A percentile compares a stretch with the other conserved stretches of the same genome.
These are phyloP conservation scores for Ctenochaetus hawaiiensis DNA, from an alignment of 2,797 vertebrate species.

Conservation along the genomic window DNA sequence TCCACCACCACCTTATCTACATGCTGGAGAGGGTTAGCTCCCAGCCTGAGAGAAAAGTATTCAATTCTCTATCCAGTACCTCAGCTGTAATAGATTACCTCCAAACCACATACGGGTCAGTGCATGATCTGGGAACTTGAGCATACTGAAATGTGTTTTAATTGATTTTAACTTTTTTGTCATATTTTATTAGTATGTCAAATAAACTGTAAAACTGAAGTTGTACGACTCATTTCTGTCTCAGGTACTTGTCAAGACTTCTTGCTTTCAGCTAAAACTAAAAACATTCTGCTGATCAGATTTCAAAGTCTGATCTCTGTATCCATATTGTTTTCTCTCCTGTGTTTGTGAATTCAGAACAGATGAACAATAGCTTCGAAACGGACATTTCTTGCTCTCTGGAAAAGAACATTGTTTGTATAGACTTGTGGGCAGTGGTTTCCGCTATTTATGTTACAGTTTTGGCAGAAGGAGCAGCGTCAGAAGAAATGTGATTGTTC, in stretches of 20 bases:
- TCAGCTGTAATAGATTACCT: constrained; percentile 95
- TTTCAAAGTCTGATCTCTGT: too few species aligned
- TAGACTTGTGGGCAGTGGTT: too few species aligned
- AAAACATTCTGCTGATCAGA: too few species aligned
- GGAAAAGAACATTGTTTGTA: too few species aligned
- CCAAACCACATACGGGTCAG: constrained; percentile 87
- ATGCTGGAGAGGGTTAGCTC: constrained; percentile 97
- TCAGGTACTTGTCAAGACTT: too few species aligned
- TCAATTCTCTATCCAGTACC: constrained; percentile 95
- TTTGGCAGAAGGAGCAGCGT: not conserved
- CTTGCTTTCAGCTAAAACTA: too few species aligned
- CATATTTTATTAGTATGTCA: constrained; percentile 39
- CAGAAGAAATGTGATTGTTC: not conserved
- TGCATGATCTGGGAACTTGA: constrained; percentile 55
- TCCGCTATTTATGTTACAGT: not conserved
- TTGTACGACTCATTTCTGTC: not conserved
- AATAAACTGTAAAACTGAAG: constrained; percentile 53
- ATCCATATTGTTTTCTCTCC: too few species aligned
- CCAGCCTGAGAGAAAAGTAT: constrained; percentile 93
- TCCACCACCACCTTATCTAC: constrained; percentile 98
- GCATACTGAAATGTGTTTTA: not conserved
- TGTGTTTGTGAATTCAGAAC: too few species aligned
- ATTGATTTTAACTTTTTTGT: constrained; percentile 25
- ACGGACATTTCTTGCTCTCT: too few species aligned
- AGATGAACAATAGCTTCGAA: too few species aligned